Evolutionary conservation across 2,113 vertebrate genomes (phyloP), one percentile per base, ranked within the genome.

Genomic region (Alligator mississippiensis): DNA sequence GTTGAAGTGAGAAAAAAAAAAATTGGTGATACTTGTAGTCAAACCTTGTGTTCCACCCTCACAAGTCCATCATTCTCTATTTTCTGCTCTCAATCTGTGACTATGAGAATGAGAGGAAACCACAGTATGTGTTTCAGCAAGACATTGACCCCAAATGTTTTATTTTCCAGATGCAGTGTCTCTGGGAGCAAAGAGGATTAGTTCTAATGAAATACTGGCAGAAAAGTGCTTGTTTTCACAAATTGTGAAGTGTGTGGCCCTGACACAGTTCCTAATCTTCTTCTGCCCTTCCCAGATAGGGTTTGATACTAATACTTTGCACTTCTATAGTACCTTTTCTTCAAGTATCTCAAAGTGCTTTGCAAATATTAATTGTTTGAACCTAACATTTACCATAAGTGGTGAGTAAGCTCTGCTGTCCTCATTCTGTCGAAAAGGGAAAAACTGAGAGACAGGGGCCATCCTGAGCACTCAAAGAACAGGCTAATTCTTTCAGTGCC

Each of bases 321-420:
- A 95, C 89, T 90, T 96, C 84, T 93, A 85, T 92, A 91, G 78
- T 66, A 83, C 5, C 55, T 94, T 92, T 89, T 80, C 21, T 87
- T 74, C 55, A 82, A 25, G 17, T 55, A 24, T 84, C 77, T 89
- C 82, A 22, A 34, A 34, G 0, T 2, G 74, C 63, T 95, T 87
- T 89, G 4, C 70, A 55, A 55, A 3, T 61, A 64, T 75, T 88
- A 77, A 80, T 34, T 15, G 92, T 30, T 81, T 28, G 9, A 89
- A 5, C 34, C 30, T 83, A 93, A 63, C 10, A 63, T 58, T 85
- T 38, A 81, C 58, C 30, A 64, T 68, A 74, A 79, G 0, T 92
- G 77, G 63, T 84, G 3, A 3, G n/a, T 55, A 3, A 62, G 61
- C 25, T 1, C 16, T 87, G 72, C 72, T 66, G 59, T 82, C 55